Evolutionary conservation across 2,797 vertebrate species (phyloP).

Genomic region (Corythornis leucogaster): DNA sequence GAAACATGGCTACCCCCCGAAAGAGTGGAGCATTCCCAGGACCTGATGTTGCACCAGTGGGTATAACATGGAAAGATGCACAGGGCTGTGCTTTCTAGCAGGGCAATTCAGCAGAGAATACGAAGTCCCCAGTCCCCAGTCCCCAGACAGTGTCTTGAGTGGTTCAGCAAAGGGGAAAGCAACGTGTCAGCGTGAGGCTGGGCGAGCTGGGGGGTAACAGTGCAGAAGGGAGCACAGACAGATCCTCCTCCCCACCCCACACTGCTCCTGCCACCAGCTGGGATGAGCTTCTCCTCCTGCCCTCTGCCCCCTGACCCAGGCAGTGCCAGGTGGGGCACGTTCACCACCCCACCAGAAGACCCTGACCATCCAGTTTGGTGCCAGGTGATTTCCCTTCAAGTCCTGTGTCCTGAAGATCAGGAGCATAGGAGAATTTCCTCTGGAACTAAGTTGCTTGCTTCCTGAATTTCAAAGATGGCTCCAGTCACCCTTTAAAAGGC

Average conservation of each 20-base stretch:
- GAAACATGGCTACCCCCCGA: conserved; percentile 71
- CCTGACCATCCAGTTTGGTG: not conserved
- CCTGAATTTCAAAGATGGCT: not conserved
- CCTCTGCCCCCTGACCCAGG: not conserved
- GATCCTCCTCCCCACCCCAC: not conserved
- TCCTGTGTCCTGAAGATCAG: not conserved
- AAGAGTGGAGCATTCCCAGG: conserved; percentile 63
- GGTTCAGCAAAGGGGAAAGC: not conserved
- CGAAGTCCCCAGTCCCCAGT: not conserved
- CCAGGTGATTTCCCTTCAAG: not conserved
- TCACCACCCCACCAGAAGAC: not conserved
- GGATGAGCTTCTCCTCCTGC: not conserved
- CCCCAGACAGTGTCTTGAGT: not conserved
- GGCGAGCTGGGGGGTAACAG: not conserved
- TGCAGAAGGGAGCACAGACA: not conserved
- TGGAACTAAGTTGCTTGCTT: not conserved
- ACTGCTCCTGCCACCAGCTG: accelerated
- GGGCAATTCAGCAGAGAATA: conserved; percentile 30
- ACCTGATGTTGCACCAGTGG: conserved; percentile 59
- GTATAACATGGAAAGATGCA: conserved; percentile 55
- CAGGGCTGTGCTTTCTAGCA: conserved; percentile 8
- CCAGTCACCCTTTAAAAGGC: not conserved
- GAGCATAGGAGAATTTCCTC: not conserved
- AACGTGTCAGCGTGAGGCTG: not conserved
- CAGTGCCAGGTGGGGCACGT: accelerated